Evolutionary conservation across 1,140 invertebrate genomes (phyloP), one percentile per base, ranked within the genome.

Genomic region (Samia ricini): DNA sequence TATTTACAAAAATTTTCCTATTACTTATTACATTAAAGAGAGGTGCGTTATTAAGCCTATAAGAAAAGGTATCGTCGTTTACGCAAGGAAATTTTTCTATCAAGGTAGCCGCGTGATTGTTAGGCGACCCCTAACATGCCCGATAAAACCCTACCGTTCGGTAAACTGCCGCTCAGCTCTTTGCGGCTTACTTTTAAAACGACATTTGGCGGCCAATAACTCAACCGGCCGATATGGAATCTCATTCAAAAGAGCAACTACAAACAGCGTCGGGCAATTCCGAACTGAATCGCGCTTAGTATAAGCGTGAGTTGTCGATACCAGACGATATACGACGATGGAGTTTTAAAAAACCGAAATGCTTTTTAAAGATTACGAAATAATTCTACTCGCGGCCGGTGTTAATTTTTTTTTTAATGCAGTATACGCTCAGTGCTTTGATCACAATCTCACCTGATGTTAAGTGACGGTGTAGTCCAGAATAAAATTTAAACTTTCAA

Each of bases 101-200:
- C n/a, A n/a, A n/a, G n/a, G n/a, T n/a, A n/a, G 26, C 26, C 26
- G 0, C 26, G 2, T 29, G 10, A 29, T 29, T 29, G 26, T 29
- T 29, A 29, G n/a, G n/a, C n/a, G n/a, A n/a, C n/a, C n/a, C 69
- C 81, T 81, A 76, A 81, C 66, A 72, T 75, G 72, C 72, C 66
- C 72, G 77, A 76, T 82, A 82, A 78, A 65, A 61, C 49, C 71
- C 58, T 69, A 59, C 58, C 72, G 70, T 7, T 76, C 65, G 76
- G 76, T n/a, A n/a, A n/a, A 77, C 73, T 71, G 62, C 68, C 72
- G 75, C 79, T 81, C 71, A 79, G 72, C 62, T 67, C 63, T 75
- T 77, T 72, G 74, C 72, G 77, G 64, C 71, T 67, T 79, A 72
- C 77, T 81, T 77, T 76, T 71, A 72, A 63, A 63, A 50, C 29